Base-by-base conservation (phyloP, 1,140 invertebrate species). In the Aphidius ervi region DNA sequence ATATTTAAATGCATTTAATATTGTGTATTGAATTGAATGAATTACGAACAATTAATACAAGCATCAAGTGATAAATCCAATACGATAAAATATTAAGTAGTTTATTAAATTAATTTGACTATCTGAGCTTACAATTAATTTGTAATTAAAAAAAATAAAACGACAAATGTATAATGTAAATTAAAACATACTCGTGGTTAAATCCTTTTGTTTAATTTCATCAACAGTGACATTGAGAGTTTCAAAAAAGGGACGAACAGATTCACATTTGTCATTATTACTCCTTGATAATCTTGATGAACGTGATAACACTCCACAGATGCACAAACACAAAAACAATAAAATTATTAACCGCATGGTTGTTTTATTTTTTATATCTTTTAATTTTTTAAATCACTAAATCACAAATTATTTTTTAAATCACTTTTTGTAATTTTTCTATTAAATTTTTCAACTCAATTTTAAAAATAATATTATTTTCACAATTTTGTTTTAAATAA, bases 201-300 rank as follows among this genome's bases (percentile, higher is more conserved):
- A 16, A 31, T 49, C 59, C 42, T 45, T 49, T 42, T 50, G 39
- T 6, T 41, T 41, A 6, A 50, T 52, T 23, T 46, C 57, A 49
- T 65, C 57, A 40, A 68, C 61, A 9, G 65, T 68, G 62, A 71
- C 63, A 58, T 75, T 76, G 45, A 70, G 67, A 54, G 65, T 65
- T 10, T 71, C 69, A 56, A 76, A 70, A 49, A 75, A 74, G 20
- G 65, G 48, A 45, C 64, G 65, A 20, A 75, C 67, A 10, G 56
- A 59, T 4, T 74, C 67, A 58, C 74, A 76, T 54, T 69, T 61
- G 43, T 52, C 57, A 7, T 54, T 40, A 56, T 46, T 56, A 39
- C 46, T 58, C 47, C 65, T 56, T 10, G 42, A 48, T 40, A 64
- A 59, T 49, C 67, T 67, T 8, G 65, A 53, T 10, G 67, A 68